phyloP scores from a whole-genome alignment of 2,113 vertebrate genomes.

The Thryonomys swinderianus region DNA sequence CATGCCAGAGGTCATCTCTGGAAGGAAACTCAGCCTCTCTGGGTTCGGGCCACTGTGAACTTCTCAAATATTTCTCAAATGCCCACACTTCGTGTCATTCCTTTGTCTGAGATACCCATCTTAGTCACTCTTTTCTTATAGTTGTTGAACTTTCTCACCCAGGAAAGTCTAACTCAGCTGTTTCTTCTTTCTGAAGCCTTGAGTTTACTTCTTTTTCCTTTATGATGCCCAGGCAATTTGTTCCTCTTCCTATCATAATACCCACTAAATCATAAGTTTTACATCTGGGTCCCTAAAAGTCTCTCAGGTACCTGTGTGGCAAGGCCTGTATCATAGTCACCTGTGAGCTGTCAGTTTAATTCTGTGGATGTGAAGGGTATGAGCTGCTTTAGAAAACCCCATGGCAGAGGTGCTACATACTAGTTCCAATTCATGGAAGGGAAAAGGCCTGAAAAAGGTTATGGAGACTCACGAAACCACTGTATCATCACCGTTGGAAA shows the following conservation, averaged over 20 bases:
- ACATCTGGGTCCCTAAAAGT: not conserved
- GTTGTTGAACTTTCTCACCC: not conserved
- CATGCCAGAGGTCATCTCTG: not conserved
- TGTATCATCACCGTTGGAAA: not conserved
- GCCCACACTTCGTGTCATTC: not conserved
- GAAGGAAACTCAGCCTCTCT: not conserved
- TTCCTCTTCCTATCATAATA: not conserved
- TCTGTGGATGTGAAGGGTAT: not conserved
- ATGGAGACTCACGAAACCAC: not conserved
- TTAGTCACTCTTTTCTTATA: not conserved
- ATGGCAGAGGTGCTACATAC: not conserved
- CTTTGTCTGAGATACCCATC: not conserved
- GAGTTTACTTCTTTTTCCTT: constrained; percentile 8
- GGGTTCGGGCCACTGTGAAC: not conserved
- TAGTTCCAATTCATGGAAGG: not conserved
- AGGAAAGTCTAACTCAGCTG: not conserved
- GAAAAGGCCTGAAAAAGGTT: not conserved
- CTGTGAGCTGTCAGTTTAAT: not conserved
- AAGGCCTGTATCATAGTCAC: not conserved
- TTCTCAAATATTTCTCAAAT: not conserved
- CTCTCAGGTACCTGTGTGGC: not conserved
- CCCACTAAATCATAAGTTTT: constrained; percentile 38
- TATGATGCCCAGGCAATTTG: not conserved
- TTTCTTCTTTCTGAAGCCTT: not conserved
- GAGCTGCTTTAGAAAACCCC: not conserved